Base-by-base conservation (phyloP, 2,113 vertebrate species). In the Phyllostomus hastatus region DNA sequence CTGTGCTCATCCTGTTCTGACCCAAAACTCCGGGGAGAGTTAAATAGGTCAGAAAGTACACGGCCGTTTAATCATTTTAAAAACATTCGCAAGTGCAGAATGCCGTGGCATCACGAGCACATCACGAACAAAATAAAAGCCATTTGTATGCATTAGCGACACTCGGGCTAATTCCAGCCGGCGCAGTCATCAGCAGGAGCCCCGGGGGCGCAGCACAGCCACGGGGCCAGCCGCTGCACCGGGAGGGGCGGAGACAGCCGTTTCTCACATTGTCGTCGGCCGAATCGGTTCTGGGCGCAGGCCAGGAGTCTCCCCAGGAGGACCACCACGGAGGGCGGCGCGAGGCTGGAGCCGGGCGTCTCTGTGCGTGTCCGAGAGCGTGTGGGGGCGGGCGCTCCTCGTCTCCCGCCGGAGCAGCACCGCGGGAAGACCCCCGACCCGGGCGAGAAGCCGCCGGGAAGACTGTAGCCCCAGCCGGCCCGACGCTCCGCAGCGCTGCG, bases 81-180 rank as follows among this genome's bases (percentile, higher is more conserved):
- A 41, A 2, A 79, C 87, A 97, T 98, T 79, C 95, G 91, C n/a
- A 82, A 93, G 87, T 83, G 95, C 85, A 88, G 92, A 75, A 97
- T 95, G 94, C 95, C 1, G 0, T n/a, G 94, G 75, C 94, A 97
- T 98, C 97, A 95, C 61, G 94, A 98, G 97, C 88, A 98, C 95
- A 98, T 96, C 10, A 38, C 94, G 97, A 98, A 95, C 97, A 97
- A 99, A 98, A 98, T 98, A 98, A 99, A 97, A 97, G 98, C 97
- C 97, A 97, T 97, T 97, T 97, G 98, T 94, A 97, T 94, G 98
- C 98, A 96, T 95, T 98, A 98, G 98, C 91, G 98, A 98, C 97
- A 98, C 98, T 97, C 98, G 97, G 95, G 95, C 98, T 98, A 98
- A 99, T 97, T 98, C 97, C 97, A 97, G 97, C 97, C 98, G 98